Base-by-base conservation (phyloP, 2,797 vertebrate genomes). In the Monodelphis domestica region DNA sequence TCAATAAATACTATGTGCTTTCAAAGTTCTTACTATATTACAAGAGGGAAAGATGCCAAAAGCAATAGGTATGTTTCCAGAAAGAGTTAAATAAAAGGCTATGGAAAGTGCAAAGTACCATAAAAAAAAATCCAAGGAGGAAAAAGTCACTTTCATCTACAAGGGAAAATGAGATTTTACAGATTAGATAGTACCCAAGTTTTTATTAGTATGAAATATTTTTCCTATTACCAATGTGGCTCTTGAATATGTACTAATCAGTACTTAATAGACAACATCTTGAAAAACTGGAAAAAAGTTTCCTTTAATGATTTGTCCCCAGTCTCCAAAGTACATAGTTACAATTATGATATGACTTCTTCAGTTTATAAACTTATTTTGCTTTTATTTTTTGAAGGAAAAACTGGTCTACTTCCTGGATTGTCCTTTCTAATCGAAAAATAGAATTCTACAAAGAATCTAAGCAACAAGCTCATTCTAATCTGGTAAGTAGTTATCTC, bases 381-480 rank as follows among this genome's bases (percentile, higher is more conserved):
- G 59, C 63, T 92, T 54, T 89, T 91, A 55, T 95, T 95, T 1
- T 94, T 96, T 93, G 29, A 97, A 99, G 99, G 98, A 99, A 99
- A 98, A 99, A 99, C 96, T 99, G 99, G 99, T 98, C 98, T 52
- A 98, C 97, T 0, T 98, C 99, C 94, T 99, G 99, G 99, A 98
- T 99, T 78, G 98, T 99, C 45, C 98, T 99, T 92, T 99, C 98
- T 21, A 97, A 98, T 52, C 97, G 95, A 90, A 99, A 99, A 97
- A 98, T 99, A 91, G 98, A 99, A 94, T 99, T 99, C 97, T 99
- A 99, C 97, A 99, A 99, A 97, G 99, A 99, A 93, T 98, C 98
- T 97, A 99, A 99, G 96, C 99, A 99, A 93, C 98, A 99, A 10
- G 97, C 98, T 0, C 53, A 98, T 91, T 97, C 98, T 90, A 98